Evolutionary conservation across 2,113 vertebrate genomes (phyloP), one percentile per base, ranked within the genome.

Genomic region (Astur gentilis): DNA sequence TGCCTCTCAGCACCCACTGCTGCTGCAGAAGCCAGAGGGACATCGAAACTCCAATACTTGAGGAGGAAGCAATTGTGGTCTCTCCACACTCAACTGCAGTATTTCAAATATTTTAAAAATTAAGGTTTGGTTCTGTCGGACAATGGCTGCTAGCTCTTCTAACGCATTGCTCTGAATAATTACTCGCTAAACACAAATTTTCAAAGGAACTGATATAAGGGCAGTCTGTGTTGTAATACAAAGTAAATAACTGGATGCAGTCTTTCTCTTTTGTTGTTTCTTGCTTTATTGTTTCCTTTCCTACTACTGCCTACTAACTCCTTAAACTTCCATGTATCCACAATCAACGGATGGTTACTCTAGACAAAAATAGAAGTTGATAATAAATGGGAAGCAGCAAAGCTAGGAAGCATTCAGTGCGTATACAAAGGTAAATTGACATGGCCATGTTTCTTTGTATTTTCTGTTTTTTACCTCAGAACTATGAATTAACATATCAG

Each of bases 51-150:
- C 45, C 0, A 3, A 22, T 17, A 36, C 76, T 64, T 6, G 5
- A 90, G 44, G 36, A 81, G 22, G 49, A 85, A 95, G 91, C 49
- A 61, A 49, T 11, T 42, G 61, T 38, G 87, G 87, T 78, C 34
- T 61, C 64, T 92, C 87, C 84, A 91, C 31, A 47, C 42, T 96
- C 60, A 78, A 69, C 36, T 83, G 64, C 58, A 93, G 87, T 57
- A 91, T 96, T 94, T 88, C 32, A 96, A 95, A 17, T 95, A 96
- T 95, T 86, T 91, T 83, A 95, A 93, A 95, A 94, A 97, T 95
- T 81, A 95, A 87, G 93, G 96, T 82, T 95, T 90, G 94, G 91
- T 83, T 84, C 62, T 78, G 49, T 29, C 0, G 2, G 58, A 71
- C 78, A 76, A 86, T 3, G 11, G 87, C 67, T 0, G 6, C 32